These are phyloP conservation scores for Parnassius mnemosyne DNA, from an alignment of 2,888 invertebrate genomes.

Conservation along the genomic window DNA sequence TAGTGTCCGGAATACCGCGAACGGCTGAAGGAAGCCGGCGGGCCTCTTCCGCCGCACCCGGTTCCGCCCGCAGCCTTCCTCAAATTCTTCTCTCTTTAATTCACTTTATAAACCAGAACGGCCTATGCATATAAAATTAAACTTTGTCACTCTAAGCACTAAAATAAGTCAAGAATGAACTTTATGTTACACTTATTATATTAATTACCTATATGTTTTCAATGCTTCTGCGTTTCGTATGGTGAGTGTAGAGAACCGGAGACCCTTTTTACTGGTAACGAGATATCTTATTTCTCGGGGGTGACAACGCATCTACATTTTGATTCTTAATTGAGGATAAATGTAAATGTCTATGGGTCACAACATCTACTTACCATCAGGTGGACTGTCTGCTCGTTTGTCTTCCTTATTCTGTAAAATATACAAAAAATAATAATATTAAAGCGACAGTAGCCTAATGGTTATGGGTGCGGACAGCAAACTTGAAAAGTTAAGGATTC, in stretches of 20 bases:
- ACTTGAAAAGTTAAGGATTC: background rate
- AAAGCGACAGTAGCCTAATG: no score
- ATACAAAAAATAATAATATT: no score
- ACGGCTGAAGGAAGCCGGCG: slow-evolving; percentile 88
- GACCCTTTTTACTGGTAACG: no score
- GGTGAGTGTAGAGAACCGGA: no score
- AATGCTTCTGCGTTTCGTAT: no score
- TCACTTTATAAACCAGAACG: slow-evolving; percentile 2
- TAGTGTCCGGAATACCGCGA: slow-evolving; percentile 91
- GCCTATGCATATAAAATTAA: slow-evolving; percentile 17
- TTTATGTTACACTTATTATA: background rate
- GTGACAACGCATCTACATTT: no score
- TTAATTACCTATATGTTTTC: no score
- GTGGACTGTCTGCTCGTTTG: no score
- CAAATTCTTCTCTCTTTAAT: slow-evolving; percentile 93
- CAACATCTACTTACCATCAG: no score
- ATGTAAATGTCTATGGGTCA: no score
- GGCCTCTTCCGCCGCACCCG: slow-evolving; percentile 88
- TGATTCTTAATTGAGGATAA: no score
- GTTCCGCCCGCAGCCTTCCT: slow-evolving; percentile 94
- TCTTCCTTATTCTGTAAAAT: background rate
- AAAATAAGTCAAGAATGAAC: slow-evolving; percentile 1
- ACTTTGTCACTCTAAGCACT: background rate
- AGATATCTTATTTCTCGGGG: no score
- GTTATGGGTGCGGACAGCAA: background rate